Base-by-base conservation (phyloP, 2,113 vertebrate genomes). In the Benitochromis conjunctus region DNA sequence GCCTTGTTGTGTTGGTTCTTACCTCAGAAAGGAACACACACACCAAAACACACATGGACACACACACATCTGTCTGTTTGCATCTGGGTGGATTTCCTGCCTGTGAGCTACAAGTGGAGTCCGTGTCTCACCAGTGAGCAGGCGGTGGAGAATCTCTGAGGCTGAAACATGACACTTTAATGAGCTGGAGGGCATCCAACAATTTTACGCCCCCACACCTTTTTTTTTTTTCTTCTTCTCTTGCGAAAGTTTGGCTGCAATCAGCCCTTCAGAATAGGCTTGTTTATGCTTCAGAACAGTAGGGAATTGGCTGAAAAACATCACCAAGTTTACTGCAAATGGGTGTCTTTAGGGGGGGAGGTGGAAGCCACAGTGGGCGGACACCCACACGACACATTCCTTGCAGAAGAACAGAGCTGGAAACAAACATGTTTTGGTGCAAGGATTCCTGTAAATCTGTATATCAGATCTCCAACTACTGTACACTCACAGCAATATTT, bases 141-240 rank as follows among this genome's bases (percentile, higher is more conserved):
- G 43, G 78, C 87, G 85, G 84, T 41, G 12, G 88, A 83, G 85
- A 91, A 88, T 81, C 91, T 94, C 88, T 94, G 89, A 55, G 83
- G 82, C 55, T 94, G 94, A 92, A 95, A 95, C 71, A n/a, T 80
- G 87, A 96, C 80, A 92, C 92, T 92, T 95, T 92, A 95, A 95
- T 92, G 88, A 94, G 91, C 84, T 92, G 91, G 90, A 94, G 74
- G 79, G 57, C 66, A 46, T 90, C 94, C 90, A 94, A 90, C 86
- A 87, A 46, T 76, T 31, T 11, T 51, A 56, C 92, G 3, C 90
- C 91, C 77, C 82, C 89, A 80, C 87, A 87, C 88, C 54, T 88
- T 58, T 86, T 57, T 64, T 79, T 53, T 53, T 53, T 21, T 24
- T 4, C 12, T 7, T 14, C 26, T 84, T 48, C 54, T 88, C 69